phyloP scores from a whole-genome alignment of 2,888 invertebrate genomes.

The Chironomus tentans region DNA sequence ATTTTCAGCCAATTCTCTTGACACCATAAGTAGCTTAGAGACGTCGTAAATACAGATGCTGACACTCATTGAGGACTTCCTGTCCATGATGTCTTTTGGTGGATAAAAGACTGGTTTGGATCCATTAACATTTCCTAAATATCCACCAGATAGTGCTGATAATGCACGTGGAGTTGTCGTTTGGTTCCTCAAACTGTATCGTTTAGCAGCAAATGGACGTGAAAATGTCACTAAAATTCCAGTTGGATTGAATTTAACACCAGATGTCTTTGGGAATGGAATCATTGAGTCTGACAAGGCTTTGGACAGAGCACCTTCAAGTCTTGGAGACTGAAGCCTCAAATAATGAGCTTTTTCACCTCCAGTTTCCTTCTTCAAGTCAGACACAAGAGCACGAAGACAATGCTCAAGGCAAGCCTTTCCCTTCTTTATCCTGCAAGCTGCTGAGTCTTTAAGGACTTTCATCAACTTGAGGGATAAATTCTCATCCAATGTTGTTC shows the following conservation, averaged over 20 bases:
- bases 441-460: slow-evolving; percentile 69
- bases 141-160: slow-evolving; percentile 55
- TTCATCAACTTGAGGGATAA: slow-evolving; percentile 67
- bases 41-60: slow-evolving; percentile 39
- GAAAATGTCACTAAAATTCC: slow-evolving; percentile 81
- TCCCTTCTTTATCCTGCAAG: slow-evolving; percentile 74
- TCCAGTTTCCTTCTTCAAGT: slow-evolving; percentile 45
- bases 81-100: slow-evolving; percentile 34
- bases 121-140: slow-evolving; percentile 42
- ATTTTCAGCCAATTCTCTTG: slow-evolving; percentile 69
- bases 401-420: slow-evolving; percentile 83
- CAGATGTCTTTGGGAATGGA: slow-evolving; percentile 89
- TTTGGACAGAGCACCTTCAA: slow-evolving; percentile 40
- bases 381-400: slow-evolving; percentile 58
- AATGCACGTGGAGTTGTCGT: slow-evolving; percentile 69
- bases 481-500: slow-evolving; percentile 59
- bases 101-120: slow-evolving; percentile 36
- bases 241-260: slow-evolving; percentile 84
- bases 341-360: slow-evolving; percentile 38
- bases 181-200: slow-evolving; percentile 61
- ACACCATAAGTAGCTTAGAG: slow-evolving; percentile 63
- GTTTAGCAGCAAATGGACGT: slow-evolving; percentile 58
- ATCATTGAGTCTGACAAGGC: slow-evolving; percentile 62
- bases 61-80: slow-evolving; percentile 37
- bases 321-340: slow-evolving; percentile 38